phyloP scores from a whole-genome alignment of 2,888 invertebrate genomes.

The Hirtodrosophila cameraria region DNA sequence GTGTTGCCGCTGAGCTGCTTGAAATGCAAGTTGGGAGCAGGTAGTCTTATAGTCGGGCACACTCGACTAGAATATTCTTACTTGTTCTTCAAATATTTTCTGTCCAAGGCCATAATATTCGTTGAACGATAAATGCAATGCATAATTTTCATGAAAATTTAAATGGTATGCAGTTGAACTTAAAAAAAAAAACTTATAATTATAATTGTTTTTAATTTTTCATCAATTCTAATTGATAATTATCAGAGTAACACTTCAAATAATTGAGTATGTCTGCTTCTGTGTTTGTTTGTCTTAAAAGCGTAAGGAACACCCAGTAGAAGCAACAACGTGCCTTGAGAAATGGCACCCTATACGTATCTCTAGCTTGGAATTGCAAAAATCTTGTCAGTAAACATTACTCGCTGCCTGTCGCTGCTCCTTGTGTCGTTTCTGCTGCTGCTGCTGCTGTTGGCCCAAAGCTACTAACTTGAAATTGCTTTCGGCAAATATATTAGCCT shows the following conservation, averaged over 20 bases:
- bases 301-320: background rate
- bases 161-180: no score
- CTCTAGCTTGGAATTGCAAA: constrained; percentile 58
- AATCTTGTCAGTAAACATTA: constrained; percentile 74
- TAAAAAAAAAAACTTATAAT: no score
- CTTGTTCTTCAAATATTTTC: no score
- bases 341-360: constrained; percentile 44
- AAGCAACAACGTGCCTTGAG: constrained; percentile 8
- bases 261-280: background rate
- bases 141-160: no score
- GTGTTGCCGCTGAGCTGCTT: no score
- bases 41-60: no score
- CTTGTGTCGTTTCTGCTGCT: constrained; percentile 15
- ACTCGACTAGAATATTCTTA: no score
- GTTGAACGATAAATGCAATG: no score
- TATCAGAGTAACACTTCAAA: background rate
- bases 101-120: no score
- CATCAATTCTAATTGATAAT: no score
- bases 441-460: constrained; percentile 47
- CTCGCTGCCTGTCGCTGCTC: constrained; percentile 60
- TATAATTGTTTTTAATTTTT: no score
- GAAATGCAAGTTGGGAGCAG: no score
- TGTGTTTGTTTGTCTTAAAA: background rate
- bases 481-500: constrained; percentile 80
- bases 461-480: constrained; percentile 79